phyloP scores from a whole-genome alignment of 2,113 vertebrate genomes.

The Pitta sordida region DNA sequence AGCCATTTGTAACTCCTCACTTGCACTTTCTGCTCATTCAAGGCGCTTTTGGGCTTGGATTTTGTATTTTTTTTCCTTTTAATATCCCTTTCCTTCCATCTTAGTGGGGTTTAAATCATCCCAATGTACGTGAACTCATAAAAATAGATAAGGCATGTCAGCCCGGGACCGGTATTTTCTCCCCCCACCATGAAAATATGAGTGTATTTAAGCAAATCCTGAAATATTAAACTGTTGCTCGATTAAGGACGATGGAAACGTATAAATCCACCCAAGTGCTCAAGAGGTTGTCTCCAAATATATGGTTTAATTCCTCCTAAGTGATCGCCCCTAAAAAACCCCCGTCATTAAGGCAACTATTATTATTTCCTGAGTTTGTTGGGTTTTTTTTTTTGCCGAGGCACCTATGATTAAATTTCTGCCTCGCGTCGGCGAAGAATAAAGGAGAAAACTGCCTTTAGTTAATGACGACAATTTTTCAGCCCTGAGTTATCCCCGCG shows the following conservation, averaged over 20 bases:
- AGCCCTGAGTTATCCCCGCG: constrained; percentile 60
- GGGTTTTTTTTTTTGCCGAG: neutral
- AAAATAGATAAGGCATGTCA: constrained; percentile 48
- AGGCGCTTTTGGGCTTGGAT: neutral
- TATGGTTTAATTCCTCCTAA: constrained; percentile 64
- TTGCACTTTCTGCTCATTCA: neutral
- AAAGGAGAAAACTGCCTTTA: constrained; percentile 61
- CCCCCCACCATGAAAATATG: constrained; percentile 55
- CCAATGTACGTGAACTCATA: constrained; percentile 37
- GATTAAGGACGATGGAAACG: constrained; percentile 49
- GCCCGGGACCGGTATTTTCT: neutral
- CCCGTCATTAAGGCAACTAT: constrained; percentile 55
- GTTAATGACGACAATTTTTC: constrained; percentile 65
- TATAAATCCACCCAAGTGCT: constrained; percentile 38
- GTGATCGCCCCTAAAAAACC: constrained; percentile 52
- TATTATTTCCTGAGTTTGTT: constrained; percentile 64
- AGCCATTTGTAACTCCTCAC: neutral
- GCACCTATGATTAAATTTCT: constrained; percentile 65
- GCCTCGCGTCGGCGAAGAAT: constrained; percentile 53
- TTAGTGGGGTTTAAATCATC: constrained; percentile 50
- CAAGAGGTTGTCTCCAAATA: constrained; percentile 26
- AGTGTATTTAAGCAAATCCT: constrained; percentile 66
- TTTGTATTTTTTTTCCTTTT: accelerated
- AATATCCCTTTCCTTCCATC: neutral
- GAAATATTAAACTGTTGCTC: constrained; percentile 62